Base-by-base conservation (phyloP, 2,113 vertebrate genomes). In the Cryptomyrus ogoouensis region DNA sequence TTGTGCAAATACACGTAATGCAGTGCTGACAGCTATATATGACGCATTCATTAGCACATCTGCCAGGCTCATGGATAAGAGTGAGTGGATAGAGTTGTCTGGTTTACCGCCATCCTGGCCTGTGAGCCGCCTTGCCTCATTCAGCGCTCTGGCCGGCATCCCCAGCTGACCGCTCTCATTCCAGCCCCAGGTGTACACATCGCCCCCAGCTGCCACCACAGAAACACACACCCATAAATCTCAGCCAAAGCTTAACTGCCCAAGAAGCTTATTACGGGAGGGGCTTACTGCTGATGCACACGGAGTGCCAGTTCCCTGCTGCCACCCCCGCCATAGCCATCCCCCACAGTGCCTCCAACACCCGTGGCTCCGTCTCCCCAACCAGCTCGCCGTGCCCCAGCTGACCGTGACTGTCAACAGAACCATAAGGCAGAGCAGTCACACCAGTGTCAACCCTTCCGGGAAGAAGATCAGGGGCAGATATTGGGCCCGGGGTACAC, bases 101-200 rank as follows among this genome's bases (percentile, higher is more conserved):
- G 5, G 21, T 83, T 84, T 77, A 89, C 89, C 89, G 27, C 17
- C 44, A 44, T 27, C n/a, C 39, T 83, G 84, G 31, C 39, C 89
- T n/a, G 35, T 53, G 77, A 89, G 88, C 47, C 90, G 77, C 53
- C 0, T 80, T 24, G 89, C 90, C 86, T 93, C 95, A 0, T 89
- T 93, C 91, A 96, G 90, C 0, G 92, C 90, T 62, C 91, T 96
- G 80, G 95, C 94, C 52, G 98, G 98, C 91, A 99, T 95, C 7
- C 96, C 98, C 88, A 99, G 95, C 93, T 99, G 98, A 0, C 98
- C 98, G 0, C 96, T 97, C 87, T 98, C 97, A 3, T 99, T 99
- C 98, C 98, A 99, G 92, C 98, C 98, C 98, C 98, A 99, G 88
- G 96, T 3, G 1, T 99, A 99, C 52, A 99, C 91, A 84, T 99